Evolutionary conservation across 2,888 invertebrate species (phyloP).

Genomic region (Peribatodes rhomboidaria): DNA sequence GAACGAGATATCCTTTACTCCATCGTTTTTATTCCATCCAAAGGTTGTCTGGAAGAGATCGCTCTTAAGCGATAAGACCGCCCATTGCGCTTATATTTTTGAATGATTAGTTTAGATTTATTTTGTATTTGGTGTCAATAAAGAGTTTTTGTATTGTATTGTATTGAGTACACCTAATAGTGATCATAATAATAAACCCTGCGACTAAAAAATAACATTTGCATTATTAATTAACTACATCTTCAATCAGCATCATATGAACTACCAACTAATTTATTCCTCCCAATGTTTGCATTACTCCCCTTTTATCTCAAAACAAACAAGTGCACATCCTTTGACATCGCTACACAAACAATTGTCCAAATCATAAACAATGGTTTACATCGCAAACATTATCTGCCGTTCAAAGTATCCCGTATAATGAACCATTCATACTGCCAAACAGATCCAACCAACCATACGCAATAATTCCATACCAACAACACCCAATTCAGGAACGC

Average conservation of each 20-base stretch:
- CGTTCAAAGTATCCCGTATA: conserved; percentile 81
- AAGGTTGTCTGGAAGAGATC: no score
- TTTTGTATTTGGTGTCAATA: no score
- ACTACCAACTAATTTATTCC: conserved; percentile 47
- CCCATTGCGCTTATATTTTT: no score
- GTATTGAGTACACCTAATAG: no score
- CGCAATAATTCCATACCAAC: conserved; percentile 82
- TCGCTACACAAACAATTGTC: conserved; percentile 84
- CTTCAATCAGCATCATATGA: conserved; percentile 41
- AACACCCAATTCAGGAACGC: conserved; percentile 61
- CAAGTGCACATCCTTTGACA: conserved; percentile 86
- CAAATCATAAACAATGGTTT: conserved; percentile 85
- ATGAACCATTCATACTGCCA: conserved; percentile 86
- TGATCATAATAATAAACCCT: background rate
- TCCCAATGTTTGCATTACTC: conserved; percentile 66
- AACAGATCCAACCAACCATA: conserved; percentile 86
- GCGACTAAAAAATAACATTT: conserved; percentile 38
- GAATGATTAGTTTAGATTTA: no score
- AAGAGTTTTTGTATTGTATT: no score
- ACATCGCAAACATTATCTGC: conserved; percentile 84
- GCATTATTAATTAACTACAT: conserved; percentile 47
- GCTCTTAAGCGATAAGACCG: no score
- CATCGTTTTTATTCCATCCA: no score
- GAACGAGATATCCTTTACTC: no score
- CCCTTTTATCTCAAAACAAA: conserved; percentile 69